Evolutionary conservation across 2,113 vertebrate genomes (phyloP), one percentile per base, ranked within the genome.

Genomic region (Lophius piscatorius): DNA sequence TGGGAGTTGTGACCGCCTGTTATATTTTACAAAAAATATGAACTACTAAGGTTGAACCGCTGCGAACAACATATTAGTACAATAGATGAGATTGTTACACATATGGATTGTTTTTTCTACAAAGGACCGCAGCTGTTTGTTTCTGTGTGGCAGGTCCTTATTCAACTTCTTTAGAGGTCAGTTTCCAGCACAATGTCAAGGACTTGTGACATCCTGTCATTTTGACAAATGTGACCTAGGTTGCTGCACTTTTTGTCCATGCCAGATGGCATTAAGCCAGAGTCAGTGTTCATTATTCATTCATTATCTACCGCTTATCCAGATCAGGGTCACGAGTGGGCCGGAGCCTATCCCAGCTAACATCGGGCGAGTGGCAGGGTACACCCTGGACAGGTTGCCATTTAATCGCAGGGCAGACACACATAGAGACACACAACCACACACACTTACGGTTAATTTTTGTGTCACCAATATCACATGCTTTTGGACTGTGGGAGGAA

Each of bases 91-190:
- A 45, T 16, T 35, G 17, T 22, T 57, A 9, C 20, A 33, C 31
- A 9, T 9, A 29, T n/a, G 41, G 33, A 29, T 40, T 56, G 47
- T 54, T 57, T 69, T 28, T 42, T 20, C 33, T 40, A n/a, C 6
- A 9, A 75, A 67, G 46, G 47, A 20, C 29, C 40, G 29, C 38
- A 39, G 45, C 49, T 60, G 51, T n/a, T n/a, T 33, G 26, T 47
- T 45, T 55, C 17, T 50, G 39, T 14, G 17, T 17, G 28, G 40
- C 20, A 3, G 62, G 28, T 38, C 42, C 14, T 42, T 46, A 51
- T 68, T 57, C 12, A 47, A 42, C 11, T 29, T 26, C 69, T 65
- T 67, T 28, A 72, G 76, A 73, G 69, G 71, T 81, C 68, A 73
- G 50, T 0, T 7, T 60, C 77, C 51, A 76, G 45, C 50, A 56